A percentile compares a stretch with the other conserved stretches of the same genome.
Evolutionary conservation across 2,888 invertebrate genomes (phyloP).

Genomic region (Drosophila pegasa): DNA sequence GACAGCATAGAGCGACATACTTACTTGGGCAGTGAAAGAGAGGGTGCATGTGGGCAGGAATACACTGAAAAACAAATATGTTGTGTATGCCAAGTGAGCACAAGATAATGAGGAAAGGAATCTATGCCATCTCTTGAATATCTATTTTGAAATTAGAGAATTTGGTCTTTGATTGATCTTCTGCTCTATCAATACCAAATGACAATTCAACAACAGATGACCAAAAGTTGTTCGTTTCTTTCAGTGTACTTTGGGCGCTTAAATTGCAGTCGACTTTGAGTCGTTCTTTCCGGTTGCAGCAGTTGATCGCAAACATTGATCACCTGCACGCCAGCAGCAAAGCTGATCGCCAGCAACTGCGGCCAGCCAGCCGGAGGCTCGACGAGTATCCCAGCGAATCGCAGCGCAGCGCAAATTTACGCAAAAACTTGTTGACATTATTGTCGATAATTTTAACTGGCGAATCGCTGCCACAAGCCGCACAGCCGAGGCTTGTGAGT

Average conservation of each 20-base stretch:
- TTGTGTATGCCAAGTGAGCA: neutral
- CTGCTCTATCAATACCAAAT: too few relatives aligned
- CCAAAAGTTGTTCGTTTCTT: neutral
- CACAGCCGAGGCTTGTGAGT: constrained; percentile 48
- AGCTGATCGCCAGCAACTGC: constrained; percentile 17
- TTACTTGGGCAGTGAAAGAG: constrained; percentile 8
- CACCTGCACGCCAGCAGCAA: constrained; percentile 58
- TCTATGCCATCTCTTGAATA: too few relatives aligned
- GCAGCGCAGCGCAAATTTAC: constrained; percentile 38
- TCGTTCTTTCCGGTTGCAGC: constrained; percentile 53
- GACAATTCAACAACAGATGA: neutral
- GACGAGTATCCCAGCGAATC: constrained; percentile 9
- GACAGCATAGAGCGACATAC: constrained; percentile 2
- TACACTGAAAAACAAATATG: constrained; percentile 14
- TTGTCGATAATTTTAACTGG: constrained; percentile 71
- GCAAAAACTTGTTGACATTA: constrained; percentile 77
- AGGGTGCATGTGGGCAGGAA: constrained; percentile 24
- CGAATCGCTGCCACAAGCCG: constrained; percentile 38
- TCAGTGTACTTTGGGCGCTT: constrained; percentile 53
- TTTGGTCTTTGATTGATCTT: neutral
- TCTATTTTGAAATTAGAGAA: neutral
- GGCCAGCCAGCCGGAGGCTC: constrained; percentile 5
- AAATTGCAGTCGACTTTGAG: constrained; percentile 51
- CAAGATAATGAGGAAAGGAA: neutral
- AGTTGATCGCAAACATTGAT: constrained; percentile 69